phyloP scores from a whole-genome alignment of 2,888 invertebrate genomes.

The Phortica okadai region DNA sequence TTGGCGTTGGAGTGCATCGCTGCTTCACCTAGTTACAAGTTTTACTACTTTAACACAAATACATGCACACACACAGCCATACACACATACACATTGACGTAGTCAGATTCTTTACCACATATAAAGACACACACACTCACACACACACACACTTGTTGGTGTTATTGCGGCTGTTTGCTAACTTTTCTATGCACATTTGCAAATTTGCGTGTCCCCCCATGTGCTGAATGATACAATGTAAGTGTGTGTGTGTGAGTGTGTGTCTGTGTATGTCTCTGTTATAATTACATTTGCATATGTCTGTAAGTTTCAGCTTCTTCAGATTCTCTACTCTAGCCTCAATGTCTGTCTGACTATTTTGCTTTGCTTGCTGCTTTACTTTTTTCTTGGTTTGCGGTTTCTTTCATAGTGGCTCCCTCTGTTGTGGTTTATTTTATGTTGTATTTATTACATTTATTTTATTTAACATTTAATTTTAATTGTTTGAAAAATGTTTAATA shows the following conservation, averaged over 20 bases:
- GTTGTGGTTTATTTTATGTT: conserved; percentile 23
- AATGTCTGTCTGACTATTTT: background rate
- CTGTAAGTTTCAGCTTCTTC: background rate
- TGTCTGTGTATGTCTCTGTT: conserved; percentile 22
- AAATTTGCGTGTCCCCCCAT: conserved; percentile 8
- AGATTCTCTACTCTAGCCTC: background rate
- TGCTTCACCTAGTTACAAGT: conserved; percentile 48
- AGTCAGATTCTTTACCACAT: conserved; percentile 31
- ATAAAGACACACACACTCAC: conserved; percentile 29
- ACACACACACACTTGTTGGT: background rate
- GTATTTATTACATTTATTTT: conserved; percentile 23
- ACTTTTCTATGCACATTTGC: conserved; percentile 3
- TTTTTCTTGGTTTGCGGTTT: conserved; percentile 31
- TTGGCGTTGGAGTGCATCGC: conserved; percentile 44
- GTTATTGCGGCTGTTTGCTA: conserved; percentile 12
- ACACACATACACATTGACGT: conserved; percentile 17
- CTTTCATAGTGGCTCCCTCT: conserved; percentile 19
- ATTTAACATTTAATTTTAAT: conserved; percentile 21
- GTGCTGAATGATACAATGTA: background rate
- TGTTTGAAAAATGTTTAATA: conserved; percentile 18
- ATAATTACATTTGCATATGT: conserved; percentile 32
- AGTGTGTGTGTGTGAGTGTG: conserved; percentile 29
- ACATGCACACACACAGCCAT: conserved; percentile 36
- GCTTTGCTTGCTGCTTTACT: background rate
- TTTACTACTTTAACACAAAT: conserved; percentile 52